These are phyloP conservation scores for Anastrepha ludens DNA, from an alignment of 1,140 invertebrate species.

Conservation along the genomic window DNA sequence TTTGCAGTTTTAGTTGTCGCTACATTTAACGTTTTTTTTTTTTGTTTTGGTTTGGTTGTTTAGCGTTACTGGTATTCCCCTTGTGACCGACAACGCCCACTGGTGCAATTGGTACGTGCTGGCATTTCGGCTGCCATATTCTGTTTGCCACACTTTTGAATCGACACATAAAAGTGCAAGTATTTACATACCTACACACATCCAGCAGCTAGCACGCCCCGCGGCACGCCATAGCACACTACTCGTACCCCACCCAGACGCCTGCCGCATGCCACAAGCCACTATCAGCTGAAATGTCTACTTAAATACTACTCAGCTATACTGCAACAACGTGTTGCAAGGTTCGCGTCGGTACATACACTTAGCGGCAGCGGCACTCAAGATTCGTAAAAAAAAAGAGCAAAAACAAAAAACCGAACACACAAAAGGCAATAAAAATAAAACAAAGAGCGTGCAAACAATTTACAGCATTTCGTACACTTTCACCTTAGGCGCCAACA, in stretches of 20 bases:
- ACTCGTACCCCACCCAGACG: slow-evolving; percentile 10
- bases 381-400: neutral
- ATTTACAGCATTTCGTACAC: slow-evolving; percentile 34
- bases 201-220: neutral
- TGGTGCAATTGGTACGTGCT: slow-evolving; percentile 39
- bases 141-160: slow-evolving; percentile 1
- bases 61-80: neutral
- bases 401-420: neutral
- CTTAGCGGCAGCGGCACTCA: neutral
- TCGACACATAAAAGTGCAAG: neutral
- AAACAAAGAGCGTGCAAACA: neutral
- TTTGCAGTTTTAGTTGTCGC: slow-evolving; percentile 25
- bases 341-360: neutral
- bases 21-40: neutral
- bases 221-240: slow-evolving; percentile 23
- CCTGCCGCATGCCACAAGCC: neutral
- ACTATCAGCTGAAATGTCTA: neutral
- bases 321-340: slow-evolving; percentile 38
- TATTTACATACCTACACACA: neutral
- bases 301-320: neutral
- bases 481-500: slow-evolving; percentile 38
- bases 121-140: slow-evolving; percentile 13
- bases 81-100: slow-evolving; percentile 48
- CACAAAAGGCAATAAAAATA: neutral
- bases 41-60: too few relatives aligned